Evolutionary conservation across 2,797 vertebrate species (phyloP).

Genomic region (Siniperca obscura): DNA sequence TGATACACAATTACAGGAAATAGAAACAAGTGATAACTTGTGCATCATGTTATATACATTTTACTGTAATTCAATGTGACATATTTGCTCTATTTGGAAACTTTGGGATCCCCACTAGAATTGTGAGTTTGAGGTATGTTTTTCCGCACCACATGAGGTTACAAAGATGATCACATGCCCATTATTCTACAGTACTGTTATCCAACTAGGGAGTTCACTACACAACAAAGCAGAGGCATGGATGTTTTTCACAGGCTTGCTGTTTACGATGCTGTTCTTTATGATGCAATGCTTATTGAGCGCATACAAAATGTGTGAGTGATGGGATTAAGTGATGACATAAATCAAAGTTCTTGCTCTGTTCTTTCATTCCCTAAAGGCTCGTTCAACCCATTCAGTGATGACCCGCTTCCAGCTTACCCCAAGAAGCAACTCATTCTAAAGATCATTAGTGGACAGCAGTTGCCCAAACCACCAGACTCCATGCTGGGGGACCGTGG

Average conservation of each 20-base stretch:
- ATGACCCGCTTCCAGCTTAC: conserved; percentile 94
- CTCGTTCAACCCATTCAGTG: conserved; percentile 94
- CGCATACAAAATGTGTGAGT: background rate
- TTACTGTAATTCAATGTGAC: conserved; percentile 4
- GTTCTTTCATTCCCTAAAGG: conserved; percentile 81
- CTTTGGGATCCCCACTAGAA: background rate
- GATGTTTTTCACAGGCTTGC: background rate
- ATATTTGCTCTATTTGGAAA: background rate
- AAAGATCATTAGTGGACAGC: conserved; percentile 98
- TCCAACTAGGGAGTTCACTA: background rate
- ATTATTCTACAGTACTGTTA: background rate
- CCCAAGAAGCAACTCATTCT: conserved; percentile 97
- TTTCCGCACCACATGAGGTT: background rate
- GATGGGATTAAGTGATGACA: conserved; percentile 42
- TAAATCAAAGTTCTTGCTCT: conserved; percentile 58
- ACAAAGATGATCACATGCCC: background rate
- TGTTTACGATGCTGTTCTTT: background rate
- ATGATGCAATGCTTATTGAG: background rate
- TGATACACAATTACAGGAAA: background rate
- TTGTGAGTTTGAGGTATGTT: background rate
- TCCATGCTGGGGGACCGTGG: conserved; percentile 98
- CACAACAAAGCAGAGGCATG: background rate
- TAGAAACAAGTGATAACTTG: background rate
- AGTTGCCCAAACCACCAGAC: conserved; percentile 97
- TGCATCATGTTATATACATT: background rate